phyloP scores from a whole-genome alignment of 2,113 vertebrate genomes.

The Pycnonotus jocosus region DNA sequence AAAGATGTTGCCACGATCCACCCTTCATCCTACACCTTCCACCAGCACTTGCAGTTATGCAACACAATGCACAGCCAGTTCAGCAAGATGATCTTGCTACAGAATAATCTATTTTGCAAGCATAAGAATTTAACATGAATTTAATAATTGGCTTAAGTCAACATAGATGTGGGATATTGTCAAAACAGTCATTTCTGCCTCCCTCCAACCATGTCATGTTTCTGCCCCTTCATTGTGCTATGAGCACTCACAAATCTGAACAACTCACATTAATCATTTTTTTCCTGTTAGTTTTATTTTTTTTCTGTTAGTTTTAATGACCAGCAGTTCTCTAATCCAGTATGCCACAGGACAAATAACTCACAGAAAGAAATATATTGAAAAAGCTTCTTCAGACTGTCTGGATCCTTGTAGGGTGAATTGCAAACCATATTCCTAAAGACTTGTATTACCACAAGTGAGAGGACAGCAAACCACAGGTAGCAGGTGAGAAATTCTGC shows the following conservation, averaged over 20 bases:
- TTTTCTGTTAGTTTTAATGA: neutral
- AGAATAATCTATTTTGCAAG: neutral
- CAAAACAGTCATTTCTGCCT: neutral
- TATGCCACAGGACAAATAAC: neutral
- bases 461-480: neutral
- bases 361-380: neutral
- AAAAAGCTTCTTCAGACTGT: neutral
- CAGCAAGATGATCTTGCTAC: neutral
- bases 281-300: neutral
- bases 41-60: neutral
- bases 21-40: neutral
- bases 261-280: neutral
- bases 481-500: neutral
- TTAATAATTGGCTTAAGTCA: conserved; percentile 3
- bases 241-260: neutral
- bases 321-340: neutral
- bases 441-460: neutral
- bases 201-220: neutral
- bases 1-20: neutral
- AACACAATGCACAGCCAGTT: neutral
- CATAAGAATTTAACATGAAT: neutral
- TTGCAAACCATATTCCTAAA: neutral
- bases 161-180: neutral
- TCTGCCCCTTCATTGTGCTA: neutral
- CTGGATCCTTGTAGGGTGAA: neutral